Percentiles rank a stretch among this genome's conserved stretches.
Evolutionary conservation across 2,888 invertebrate genomes (phyloP).

Genomic region (Antheraea assamensis): DNA sequence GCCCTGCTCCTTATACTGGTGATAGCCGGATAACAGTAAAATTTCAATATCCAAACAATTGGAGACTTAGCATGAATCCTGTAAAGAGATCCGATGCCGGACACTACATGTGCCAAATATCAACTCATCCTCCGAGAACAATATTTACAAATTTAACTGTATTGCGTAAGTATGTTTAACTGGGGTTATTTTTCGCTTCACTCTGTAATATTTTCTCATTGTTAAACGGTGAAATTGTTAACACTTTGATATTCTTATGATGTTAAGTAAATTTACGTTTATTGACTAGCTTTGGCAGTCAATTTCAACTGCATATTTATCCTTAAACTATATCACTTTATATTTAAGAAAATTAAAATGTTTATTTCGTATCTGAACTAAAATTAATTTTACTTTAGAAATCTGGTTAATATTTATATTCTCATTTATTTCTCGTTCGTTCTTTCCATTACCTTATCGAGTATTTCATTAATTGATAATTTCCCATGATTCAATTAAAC

Average conservation of each 20-base stretch:
- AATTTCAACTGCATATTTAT: neutral
- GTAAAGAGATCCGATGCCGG: conserved; percentile 88
- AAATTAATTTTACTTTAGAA: neutral
- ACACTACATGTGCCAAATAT: conserved; percentile 90
- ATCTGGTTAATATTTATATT: neutral
- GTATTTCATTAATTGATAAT: neutral
- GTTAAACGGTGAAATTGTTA: neutral
- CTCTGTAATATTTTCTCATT: neutral
- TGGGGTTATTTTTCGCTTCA: neutral
- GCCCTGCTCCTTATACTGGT: conserved; percentile 84
- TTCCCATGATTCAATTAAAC: neutral
- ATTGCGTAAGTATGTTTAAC: conserved; percentile 81
- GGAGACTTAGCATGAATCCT: conserved; percentile 86
- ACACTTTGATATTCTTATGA: too few species aligned
- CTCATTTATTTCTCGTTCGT: neutral
- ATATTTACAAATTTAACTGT: conserved; percentile 89
- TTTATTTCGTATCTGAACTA: neutral
- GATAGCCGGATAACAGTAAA: conserved; percentile 84
- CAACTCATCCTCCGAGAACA: conserved; percentile 89
- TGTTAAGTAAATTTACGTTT: neutral
- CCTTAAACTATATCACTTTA: neutral
- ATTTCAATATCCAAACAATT: conserved; percentile 88
- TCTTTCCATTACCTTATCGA: neutral
- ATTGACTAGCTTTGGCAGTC: neutral
- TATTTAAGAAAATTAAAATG: neutral